Conservation (phyloP, 2,113 vertebrate genomes). For the Malurus melanocephalus region DNA sequence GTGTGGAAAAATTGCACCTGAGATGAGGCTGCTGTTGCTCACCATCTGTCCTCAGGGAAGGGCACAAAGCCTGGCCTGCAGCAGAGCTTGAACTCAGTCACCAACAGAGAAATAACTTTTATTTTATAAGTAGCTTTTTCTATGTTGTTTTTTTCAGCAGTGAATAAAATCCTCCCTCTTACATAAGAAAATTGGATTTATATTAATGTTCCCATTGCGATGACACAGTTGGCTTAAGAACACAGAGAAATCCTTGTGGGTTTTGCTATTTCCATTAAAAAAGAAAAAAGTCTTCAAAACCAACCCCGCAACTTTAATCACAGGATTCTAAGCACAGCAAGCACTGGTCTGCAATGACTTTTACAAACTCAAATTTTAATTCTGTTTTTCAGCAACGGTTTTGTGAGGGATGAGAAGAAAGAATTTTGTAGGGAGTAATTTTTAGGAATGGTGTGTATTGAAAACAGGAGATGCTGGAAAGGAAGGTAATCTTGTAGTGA, state of each 20-base stretch:
- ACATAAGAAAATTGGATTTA: constrained; percentile 46
- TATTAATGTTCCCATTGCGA: constrained; percentile 29
- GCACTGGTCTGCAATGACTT: background rate
- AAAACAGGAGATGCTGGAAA: background rate
- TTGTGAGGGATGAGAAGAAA: background rate
- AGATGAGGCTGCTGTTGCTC: background rate
- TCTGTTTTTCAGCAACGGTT: background rate
- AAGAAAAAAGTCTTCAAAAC: background rate
- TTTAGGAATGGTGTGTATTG: background rate
- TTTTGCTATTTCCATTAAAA: background rate
- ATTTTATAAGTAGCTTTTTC: background rate
- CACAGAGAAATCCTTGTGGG: constrained; percentile 48
- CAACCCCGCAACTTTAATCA: background rate
- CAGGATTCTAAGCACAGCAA: background rate
- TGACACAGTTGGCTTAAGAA: constrained; percentile 54
- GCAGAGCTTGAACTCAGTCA: background rate
- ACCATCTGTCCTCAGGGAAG: background rate
- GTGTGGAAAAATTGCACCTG: background rate
- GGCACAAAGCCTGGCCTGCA: background rate
- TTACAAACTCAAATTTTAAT: background rate
- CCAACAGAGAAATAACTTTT: background rate
- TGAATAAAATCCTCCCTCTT: constrained; percentile 50
- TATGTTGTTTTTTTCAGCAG: background rate
- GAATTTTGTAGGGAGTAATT: background rate
- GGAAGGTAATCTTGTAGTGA: background rate